A percentile compares a stretch with the other conserved stretches of the same genome.
Conservation (phyloP, 2,113 vertebrate genomes). For the Rutilus rutilus region DNA sequence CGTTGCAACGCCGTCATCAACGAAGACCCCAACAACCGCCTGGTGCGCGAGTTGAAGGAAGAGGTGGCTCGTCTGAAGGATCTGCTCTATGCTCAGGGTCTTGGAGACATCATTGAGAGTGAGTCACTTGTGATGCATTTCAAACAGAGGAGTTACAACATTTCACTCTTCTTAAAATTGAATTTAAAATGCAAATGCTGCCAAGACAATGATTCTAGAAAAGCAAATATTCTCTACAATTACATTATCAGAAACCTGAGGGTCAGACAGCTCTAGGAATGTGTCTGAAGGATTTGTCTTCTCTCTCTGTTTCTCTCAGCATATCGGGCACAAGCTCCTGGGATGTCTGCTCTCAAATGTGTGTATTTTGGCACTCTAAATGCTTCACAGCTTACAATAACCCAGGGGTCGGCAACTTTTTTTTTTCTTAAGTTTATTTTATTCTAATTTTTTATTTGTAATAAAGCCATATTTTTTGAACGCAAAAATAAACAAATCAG, state of each 20-base stretch:
- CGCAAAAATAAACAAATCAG: not conserved
- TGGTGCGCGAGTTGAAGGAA: constrained; percentile 96
- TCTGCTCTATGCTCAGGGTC: constrained; percentile 90
- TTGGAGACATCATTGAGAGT: constrained; percentile 98
- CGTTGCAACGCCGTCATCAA: constrained; percentile 97
- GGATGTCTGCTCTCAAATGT: constrained; percentile 79
- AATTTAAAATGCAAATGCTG: not conserved
- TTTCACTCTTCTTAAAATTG: not conserved
- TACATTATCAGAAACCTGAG: not conserved
- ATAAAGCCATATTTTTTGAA: not conserved
- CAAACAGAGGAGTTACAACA: not conserved
- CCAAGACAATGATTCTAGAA: not conserved
- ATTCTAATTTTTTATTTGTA: not conserved
- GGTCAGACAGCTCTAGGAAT: constrained; percentile 41
- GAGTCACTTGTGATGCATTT: constrained; percentile 65
- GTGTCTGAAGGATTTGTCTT: constrained; percentile 60
- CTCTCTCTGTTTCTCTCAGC: constrained; percentile 73
- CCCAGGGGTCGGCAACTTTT: constrained; percentile 8
- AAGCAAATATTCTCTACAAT: not conserved
- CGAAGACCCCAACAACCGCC: constrained; percentile 96
- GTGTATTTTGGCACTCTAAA: constrained; percentile 71
- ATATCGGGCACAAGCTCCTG: constrained; percentile 68
- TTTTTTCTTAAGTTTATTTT: not conserved
- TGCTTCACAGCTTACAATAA: constrained; percentile 68
- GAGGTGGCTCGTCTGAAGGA: constrained; percentile 95